phyloP scores from a whole-genome alignment of 1,140 invertebrate genomes.

The Diuraphis noxia region DNA sequence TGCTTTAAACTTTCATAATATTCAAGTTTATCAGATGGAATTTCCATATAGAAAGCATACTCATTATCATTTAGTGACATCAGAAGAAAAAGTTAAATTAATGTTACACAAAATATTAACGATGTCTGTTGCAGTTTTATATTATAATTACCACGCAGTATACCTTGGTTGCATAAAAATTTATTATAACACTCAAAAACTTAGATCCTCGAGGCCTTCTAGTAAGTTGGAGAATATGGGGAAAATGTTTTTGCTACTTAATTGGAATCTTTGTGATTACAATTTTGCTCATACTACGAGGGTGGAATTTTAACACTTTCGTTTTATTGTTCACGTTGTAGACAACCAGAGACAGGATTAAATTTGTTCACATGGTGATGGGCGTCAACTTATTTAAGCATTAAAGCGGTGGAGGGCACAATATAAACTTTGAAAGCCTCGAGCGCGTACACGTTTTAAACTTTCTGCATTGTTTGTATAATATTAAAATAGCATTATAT shows the following conservation, averaged over 20 bases:
- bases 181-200: constrained; percentile 9
- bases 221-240: neutral
- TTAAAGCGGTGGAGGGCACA: neutral
- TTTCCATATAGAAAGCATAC: neutral
- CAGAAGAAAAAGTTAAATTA: neutral
- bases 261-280: constrained; percentile 31
- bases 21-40: neutral
- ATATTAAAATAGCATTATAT: constrained; percentile 23
- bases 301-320: constrained; percentile 37
- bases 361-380: constrained; percentile 40
- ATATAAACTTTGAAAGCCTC: constrained; percentile 22
- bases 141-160: neutral
- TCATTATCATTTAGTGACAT: neutral
- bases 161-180: neutral
- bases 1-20: neutral
- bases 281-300: neutral
- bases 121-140: neutral
- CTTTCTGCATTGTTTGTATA: constrained; percentile 19
- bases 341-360: constrained; percentile 25
- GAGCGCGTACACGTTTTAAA: neutral
- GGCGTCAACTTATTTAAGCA: constrained; percentile 23
- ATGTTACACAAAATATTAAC: neutral
- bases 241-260: constrained; percentile 36
- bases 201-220: neutral
- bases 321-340: constrained; percentile 38